Percentiles rank a stretch among this genome's conserved stretches.
phyloP scores from a whole-genome alignment of 2,113 vertebrate species.

The Euleptes europaea region DNA sequence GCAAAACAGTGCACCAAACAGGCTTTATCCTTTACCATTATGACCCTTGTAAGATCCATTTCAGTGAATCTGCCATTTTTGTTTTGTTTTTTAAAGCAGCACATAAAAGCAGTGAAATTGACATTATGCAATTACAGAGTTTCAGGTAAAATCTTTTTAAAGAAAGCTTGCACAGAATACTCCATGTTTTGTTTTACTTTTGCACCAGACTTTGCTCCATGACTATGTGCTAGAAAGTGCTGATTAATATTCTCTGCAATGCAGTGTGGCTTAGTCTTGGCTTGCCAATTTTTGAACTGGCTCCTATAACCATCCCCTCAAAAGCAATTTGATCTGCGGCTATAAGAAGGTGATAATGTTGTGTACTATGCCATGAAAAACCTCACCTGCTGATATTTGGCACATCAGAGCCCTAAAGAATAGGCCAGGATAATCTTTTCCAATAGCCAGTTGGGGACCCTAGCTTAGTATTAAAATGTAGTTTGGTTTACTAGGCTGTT shows the following conservation, averaged over 20 bases:
- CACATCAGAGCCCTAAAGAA: no score
- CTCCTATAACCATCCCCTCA: no score
- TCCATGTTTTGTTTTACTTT: not conserved
- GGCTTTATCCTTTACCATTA: conserved; percentile 1
- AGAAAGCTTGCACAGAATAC: not conserved
- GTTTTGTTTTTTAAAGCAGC: not conserved
- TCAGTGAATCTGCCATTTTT: not conserved
- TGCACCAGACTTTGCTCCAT: not conserved
- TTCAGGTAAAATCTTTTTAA: not conserved
- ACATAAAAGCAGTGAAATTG: not conserved
- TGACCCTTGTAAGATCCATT: not conserved
- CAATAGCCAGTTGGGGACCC: no score
- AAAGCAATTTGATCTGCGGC: no score
- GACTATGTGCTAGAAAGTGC: not conserved
- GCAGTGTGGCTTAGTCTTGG: not conserved
- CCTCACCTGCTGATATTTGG: no score
- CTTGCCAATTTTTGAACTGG: no score
- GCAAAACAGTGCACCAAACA: conserved; percentile 30
- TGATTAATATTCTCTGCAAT: not conserved
- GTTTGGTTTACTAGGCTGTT: not conserved
- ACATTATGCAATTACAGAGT: not conserved
- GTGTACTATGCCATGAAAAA: no score
- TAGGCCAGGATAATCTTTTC: no score
- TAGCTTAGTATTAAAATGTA: not conserved
- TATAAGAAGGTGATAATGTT: no score